A percentile compares a stretch with the other conserved stretches of the same genome.
Conservation (phyloP, 2,113 vertebrate species). For the Tenrec ecaudatus region DNA sequence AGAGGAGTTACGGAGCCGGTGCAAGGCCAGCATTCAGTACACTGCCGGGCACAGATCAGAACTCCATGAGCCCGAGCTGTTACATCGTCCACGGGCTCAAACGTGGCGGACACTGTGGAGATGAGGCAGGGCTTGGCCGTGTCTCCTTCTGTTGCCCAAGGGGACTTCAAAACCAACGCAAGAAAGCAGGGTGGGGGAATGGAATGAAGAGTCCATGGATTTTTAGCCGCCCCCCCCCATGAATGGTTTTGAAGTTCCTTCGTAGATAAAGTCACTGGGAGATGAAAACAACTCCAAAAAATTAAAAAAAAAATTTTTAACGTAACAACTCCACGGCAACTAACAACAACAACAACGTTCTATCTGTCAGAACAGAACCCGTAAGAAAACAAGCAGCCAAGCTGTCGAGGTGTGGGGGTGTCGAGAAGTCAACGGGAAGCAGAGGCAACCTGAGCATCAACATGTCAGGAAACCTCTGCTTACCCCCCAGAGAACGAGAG, state of each 20-base stretch:
- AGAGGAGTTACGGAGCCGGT: not conserved
- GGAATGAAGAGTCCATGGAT: too few species aligned
- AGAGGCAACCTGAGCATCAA: not conserved
- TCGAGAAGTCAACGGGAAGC: not conserved
- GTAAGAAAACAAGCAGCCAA: too few species aligned
- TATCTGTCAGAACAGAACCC: too few species aligned
- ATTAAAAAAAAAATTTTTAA: too few species aligned
- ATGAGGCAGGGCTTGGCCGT: not conserved
- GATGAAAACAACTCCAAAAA: too few species aligned
- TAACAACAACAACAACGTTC: too few species aligned
- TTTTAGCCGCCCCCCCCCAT: too few species aligned
- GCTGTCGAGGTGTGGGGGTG: not conserved
- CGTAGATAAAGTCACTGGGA: too few species aligned
- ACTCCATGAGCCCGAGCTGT: not conserved
- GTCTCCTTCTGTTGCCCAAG: not conserved
- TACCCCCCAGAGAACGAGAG: not conserved
- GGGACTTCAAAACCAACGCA: too few species aligned
- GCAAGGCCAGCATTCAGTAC: not conserved
- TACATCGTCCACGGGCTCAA: not conserved
- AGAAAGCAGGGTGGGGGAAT: too few species aligned
- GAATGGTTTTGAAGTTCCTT: too few species aligned
- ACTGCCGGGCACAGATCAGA: not conserved
- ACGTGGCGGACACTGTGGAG: not conserved
- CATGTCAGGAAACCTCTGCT: not conserved
- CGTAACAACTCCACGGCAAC: too few species aligned